phyloP scores from a whole-genome alignment of 1,140 invertebrate species.

The Phocides pigmalion region DNA sequence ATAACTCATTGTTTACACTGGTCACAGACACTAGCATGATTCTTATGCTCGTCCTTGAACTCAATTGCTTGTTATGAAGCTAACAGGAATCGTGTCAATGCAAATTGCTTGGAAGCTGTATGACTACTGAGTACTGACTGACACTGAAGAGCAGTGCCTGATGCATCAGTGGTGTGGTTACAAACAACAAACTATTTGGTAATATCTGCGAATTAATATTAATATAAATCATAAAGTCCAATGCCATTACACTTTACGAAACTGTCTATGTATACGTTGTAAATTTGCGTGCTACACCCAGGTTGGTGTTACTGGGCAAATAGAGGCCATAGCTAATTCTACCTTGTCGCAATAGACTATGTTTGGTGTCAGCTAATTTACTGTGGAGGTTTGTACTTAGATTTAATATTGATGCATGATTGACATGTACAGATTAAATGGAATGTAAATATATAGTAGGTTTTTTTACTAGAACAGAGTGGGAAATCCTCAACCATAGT shows the following conservation, averaged over 20 bases:
- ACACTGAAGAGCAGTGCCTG: conserved; percentile 42
- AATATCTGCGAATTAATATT: neutral
- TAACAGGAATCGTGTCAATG: conserved; percentile 78
- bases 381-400: neutral
- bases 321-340: conserved; percentile 1
- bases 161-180: neutral
- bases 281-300: conserved; percentile 2
- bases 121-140: conserved; percentile 49
- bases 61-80: conserved; percentile 76
- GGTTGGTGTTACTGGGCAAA: neutral
- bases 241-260: conserved; percentile 3
- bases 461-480: too few relatives aligned
- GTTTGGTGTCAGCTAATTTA: neutral
- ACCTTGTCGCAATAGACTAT: neutral
- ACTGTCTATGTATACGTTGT: neutral
- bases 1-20: conserved; percentile 78
- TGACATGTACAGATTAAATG: neutral
- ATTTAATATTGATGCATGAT: too few relatives aligned
- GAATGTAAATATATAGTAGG: neutral
- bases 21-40: conserved; percentile 73
- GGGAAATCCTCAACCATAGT: too few relatives aligned
- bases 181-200: conserved; percentile 4
- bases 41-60: conserved; percentile 79
- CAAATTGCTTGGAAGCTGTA: conserved; percentile 63
- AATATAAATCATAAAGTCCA: neutral